phyloP scores from a whole-genome alignment of 2,797 vertebrate species.

The Xyrichtys novacula region DNA sequence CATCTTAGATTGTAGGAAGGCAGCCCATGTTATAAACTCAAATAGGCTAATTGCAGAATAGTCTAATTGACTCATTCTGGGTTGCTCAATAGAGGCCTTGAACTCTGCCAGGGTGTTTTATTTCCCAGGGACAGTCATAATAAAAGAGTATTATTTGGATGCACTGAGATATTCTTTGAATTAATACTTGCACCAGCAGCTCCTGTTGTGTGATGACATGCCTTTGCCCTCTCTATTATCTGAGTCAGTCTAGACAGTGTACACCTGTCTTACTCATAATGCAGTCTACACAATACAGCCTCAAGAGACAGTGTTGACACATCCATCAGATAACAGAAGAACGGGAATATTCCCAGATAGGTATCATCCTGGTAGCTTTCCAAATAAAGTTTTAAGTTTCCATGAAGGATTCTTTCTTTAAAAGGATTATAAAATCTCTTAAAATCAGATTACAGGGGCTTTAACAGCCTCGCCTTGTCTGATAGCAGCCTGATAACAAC shows the following conservation, averaged over 20 bases:
- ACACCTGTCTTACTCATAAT: conserved; percentile 41
- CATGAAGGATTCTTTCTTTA: not conserved
- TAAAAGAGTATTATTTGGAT: conserved; percentile 28
- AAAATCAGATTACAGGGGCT: conserved; percentile 30
- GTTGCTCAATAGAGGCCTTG: conserved; percentile 18
- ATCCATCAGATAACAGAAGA: conserved; percentile 44
- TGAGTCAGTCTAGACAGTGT: conserved; percentile 46
- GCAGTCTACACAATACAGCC: conserved; percentile 34
- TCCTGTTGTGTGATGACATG: conserved; percentile 17
- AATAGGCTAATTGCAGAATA: conserved; percentile 20
- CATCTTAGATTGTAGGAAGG: conserved; percentile 36
- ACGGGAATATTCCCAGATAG: conserved; percentile 35
- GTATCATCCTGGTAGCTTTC: conserved; percentile 19
- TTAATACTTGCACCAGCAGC: conserved; percentile 17
- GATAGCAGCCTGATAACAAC: conserved; percentile 38
- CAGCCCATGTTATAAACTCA: conserved; percentile 37
- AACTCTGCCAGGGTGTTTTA: conserved; percentile 14
- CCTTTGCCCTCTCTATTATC: conserved; percentile 37
- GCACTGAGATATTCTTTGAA: conserved; percentile 13
- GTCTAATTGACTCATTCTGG: conserved; percentile 2
- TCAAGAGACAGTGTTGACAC: conserved; percentile 41
- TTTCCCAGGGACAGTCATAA: conserved; percentile 1
- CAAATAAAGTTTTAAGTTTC: conserved; percentile 42
- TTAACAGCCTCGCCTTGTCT: conserved; percentile 6
- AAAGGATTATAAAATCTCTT: conserved; percentile 28